A percentile compares a stretch with the other conserved stretches of the same genome.
Evolutionary conservation across 1,140 invertebrate species (phyloP).

Genomic region (Latrodectus geometricus): DNA sequence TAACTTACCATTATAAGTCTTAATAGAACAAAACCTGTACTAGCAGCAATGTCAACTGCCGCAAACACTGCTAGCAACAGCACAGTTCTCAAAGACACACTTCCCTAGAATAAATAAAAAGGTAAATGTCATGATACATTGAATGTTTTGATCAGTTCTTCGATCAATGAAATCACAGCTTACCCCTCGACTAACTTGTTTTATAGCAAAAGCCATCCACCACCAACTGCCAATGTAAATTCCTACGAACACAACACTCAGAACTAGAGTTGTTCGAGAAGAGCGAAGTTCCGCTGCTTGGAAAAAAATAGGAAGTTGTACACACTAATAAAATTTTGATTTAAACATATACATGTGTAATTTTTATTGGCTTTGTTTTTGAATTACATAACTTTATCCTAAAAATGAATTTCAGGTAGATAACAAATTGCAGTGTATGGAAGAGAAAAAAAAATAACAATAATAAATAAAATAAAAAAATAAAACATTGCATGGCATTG

Average conservation of each 20-base stretch:
- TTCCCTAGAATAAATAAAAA: slow-evolving; percentile 55
- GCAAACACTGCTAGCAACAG: slow-evolving; percentile 65
- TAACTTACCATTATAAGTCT: slow-evolving; percentile 65
- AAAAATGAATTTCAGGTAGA: too few relatives aligned
- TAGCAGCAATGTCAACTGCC: slow-evolving; percentile 66
- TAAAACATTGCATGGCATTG: too few relatives aligned
- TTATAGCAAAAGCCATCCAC: slow-evolving; percentile 62
- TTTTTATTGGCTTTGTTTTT: too few relatives aligned
- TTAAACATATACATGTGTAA: too few relatives aligned
- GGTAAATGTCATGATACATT: slow-evolving; percentile 1
- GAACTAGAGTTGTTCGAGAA: slow-evolving; percentile 62
- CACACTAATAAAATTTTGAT: too few relatives aligned
- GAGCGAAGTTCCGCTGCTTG: slow-evolving; percentile 62
- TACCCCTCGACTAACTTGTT: slow-evolving; percentile 51
- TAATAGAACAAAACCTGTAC: slow-evolving; percentile 65
- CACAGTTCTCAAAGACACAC: slow-evolving; percentile 65
- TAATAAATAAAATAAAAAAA: too few relatives aligned
- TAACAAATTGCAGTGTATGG: too few relatives aligned
- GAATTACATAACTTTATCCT: too few relatives aligned
- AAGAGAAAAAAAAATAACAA: too few relatives aligned
- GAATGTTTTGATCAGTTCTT: neutral
- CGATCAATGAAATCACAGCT: neutral
- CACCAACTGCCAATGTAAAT: slow-evolving; percentile 64
- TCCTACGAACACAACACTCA: slow-evolving; percentile 64
- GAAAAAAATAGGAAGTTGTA: neutral